These are phyloP conservation scores for Bombus soroeensis DNA, from an alignment of 1,140 invertebrate genomes.

Conservation along the genomic window DNA sequence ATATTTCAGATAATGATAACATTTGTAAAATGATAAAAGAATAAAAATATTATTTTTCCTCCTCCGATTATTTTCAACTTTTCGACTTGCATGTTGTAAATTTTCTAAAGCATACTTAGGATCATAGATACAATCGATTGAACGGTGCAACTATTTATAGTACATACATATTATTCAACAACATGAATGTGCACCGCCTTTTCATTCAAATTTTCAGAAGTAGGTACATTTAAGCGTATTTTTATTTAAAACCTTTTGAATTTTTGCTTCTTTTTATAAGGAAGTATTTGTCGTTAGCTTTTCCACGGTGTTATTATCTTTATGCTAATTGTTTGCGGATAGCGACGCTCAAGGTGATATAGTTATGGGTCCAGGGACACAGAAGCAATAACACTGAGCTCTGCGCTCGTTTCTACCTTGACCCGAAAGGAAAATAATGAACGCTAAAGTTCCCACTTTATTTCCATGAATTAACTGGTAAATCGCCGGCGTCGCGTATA, in stretches of 20 bases:
- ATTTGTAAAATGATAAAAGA: too few relatives aligned
- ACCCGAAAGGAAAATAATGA: constrained; percentile 7
- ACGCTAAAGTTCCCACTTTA: not conserved
- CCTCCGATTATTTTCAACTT: not conserved
- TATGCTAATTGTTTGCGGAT: constrained; percentile 3
- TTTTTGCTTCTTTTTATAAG: not conserved
- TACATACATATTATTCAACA: not conserved
- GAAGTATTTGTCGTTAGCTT: not conserved
- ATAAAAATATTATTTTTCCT: too few relatives aligned
- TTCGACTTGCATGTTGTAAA: not conserved
- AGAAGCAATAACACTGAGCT: constrained; percentile 10
- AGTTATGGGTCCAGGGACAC: not conserved
- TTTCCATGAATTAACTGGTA: not conserved
- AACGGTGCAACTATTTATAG: not conserved
- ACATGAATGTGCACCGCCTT: not conserved
- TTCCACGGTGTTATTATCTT: not conserved
- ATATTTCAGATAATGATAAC: too few relatives aligned
- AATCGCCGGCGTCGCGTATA: constrained; percentile 13
- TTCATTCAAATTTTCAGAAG: not conserved
- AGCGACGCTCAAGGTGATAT: not conserved
- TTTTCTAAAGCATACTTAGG: not conserved
- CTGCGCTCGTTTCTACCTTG: not conserved
- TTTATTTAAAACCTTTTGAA: not conserved
- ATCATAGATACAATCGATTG: not conserved
- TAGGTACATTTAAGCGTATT: not conserved